A percentile compares a stretch with the other conserved stretches of the same genome.
Conservation (phyloP, 2,113 vertebrate species). For the Microtus oregoni region DNA sequence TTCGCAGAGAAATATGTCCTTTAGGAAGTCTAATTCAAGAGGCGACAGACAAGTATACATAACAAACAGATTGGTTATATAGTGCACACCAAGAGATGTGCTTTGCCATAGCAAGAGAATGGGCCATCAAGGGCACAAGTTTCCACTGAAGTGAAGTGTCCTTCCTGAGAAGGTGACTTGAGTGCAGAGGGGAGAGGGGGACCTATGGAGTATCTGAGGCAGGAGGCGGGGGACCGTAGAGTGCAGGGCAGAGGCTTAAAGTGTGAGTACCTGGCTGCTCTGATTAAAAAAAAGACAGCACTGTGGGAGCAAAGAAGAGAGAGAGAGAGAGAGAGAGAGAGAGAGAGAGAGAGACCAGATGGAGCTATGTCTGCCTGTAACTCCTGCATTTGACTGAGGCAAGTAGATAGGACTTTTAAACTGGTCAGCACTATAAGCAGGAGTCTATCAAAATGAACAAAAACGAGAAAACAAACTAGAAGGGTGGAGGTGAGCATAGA, state of each 20-base stretch:
- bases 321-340: too few relatives aligned
- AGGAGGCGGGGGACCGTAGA: background rate
- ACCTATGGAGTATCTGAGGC: background rate
- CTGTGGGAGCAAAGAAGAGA: background rate
- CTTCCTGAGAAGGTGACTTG: background rate
- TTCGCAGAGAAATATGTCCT: background rate
- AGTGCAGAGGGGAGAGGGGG: background rate
- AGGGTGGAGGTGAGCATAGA: background rate
- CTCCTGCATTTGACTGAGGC: background rate
- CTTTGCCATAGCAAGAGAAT: too few relatives aligned
- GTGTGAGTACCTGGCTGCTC: background rate
- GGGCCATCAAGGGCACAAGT: background rate
- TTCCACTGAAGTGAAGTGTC: background rate
- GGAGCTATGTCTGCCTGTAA: too few relatives aligned
- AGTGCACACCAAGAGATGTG: background rate
- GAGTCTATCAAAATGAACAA: background rate
- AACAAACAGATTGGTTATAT: background rate
- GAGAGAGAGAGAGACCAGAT: background rate
- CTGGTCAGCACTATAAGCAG: background rate
- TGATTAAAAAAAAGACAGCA: background rate
- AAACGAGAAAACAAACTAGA: background rate
- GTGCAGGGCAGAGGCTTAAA: background rate
- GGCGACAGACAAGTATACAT: too few relatives aligned
- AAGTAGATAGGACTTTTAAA: background rate
- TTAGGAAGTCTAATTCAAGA: background rate